phyloP scores from a whole-genome alignment of 2,797 vertebrate species.

The Falco berigora region DNA sequence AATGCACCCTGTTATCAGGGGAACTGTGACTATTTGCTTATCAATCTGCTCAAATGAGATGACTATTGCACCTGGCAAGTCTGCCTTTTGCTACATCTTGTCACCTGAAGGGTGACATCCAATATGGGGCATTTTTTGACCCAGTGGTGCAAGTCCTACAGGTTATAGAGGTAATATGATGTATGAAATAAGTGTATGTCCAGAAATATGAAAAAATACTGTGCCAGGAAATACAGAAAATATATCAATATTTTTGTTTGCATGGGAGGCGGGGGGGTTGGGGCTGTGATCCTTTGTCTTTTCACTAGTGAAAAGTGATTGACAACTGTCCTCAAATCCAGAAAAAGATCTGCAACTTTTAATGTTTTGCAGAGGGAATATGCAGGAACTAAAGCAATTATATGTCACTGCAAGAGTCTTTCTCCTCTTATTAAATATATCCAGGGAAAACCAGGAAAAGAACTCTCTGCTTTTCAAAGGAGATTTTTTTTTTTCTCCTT shows the following conservation, averaged over 20 bases:
- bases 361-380: neutral
- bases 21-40: neutral
- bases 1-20: neutral
- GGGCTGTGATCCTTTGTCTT: neutral
- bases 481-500: neutral
- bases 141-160: neutral
- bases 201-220: neutral
- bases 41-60: neutral
- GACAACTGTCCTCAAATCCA: neutral
- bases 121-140: neutral
- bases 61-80: neutral
- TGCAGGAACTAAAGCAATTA: conserved; percentile 33
- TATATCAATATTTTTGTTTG: neutral
- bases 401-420: neutral
- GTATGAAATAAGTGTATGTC: neutral
- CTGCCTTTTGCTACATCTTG: neutral
- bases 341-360: neutral
- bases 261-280: too few species aligned
- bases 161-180: neutral
- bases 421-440: neutral
- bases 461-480: neutral
- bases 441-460: neutral
- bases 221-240: neutral
- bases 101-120: neutral
- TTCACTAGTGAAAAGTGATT: neutral